Evolutionary conservation across 1,140 invertebrate species (phyloP).

Genomic region (Chionoecetes opilio): DNA sequence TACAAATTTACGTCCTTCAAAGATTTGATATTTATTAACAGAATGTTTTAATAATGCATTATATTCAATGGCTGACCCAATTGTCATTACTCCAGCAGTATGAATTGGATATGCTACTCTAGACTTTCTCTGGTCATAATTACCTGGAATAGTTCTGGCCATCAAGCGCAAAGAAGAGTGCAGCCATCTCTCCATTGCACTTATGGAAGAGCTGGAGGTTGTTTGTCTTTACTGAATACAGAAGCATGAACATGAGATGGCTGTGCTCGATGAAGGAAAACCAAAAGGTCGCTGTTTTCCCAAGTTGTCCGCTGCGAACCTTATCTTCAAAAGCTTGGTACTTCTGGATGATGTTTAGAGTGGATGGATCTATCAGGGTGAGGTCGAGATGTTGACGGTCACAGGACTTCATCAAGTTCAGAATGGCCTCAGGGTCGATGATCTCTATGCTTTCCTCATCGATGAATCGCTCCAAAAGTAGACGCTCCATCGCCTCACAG

Average conservation of each 20-base stretch:
- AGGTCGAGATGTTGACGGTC: neutral
- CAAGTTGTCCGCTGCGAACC: slow-evolving; percentile 18
- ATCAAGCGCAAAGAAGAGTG: too few relatives aligned
- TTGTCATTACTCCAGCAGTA: neutral
- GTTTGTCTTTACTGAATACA: slow-evolving; percentile 52
- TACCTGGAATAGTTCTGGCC: slow-evolving; percentile 36
- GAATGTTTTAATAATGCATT: too few relatives aligned
- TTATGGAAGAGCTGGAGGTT: slow-evolving; percentile 46
- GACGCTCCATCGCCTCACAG: too few relatives aligned
- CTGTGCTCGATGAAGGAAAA: slow-evolving; percentile 36
- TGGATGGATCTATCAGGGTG: slow-evolving; percentile 8
- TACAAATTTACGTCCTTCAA: too few relatives aligned
- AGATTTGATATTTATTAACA: too few relatives aligned
- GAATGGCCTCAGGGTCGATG: too few relatives aligned
- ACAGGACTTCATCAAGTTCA: slow-evolving; percentile 39
- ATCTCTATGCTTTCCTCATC: too few relatives aligned
- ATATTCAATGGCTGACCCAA: too few relatives aligned
- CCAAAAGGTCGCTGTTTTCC: slow-evolving; percentile 50
- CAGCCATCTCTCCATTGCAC: slow-evolving; percentile 56
- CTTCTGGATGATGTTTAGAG: neutral
- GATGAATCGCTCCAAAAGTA: too few relatives aligned
- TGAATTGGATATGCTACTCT: neutral
- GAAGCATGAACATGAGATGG: slow-evolving; percentile 53
- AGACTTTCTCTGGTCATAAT: too few relatives aligned
- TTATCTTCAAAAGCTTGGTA: slow-evolving; percentile 17